Conservation (phyloP, 2,797 vertebrate species). For the Otus scops region DNA sequence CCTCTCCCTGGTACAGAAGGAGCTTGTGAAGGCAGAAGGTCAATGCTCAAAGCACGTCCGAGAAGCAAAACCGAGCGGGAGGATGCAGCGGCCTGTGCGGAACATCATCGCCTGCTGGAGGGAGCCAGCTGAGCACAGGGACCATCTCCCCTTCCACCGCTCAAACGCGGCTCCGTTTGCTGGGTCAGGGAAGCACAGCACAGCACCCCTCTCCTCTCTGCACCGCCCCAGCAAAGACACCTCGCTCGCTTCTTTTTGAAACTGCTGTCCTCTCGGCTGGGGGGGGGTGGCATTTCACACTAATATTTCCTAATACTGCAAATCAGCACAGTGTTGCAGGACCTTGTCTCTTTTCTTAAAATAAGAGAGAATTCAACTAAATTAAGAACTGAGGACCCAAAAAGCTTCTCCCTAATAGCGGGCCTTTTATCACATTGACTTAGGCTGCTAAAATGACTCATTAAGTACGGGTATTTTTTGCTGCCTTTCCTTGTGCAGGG, state of each 20-base stretch:
- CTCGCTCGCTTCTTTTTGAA: neutral
- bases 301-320: neutral
- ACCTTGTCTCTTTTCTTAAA: constrained; percentile 49
- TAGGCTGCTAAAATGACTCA: constrained; percentile 29
- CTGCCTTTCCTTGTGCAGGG: neutral
- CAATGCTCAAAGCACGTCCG: neutral
- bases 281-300: neutral
- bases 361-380: constrained; percentile 69
- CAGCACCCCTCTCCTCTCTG: neutral
- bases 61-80: neutral
- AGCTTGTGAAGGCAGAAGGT: neutral
- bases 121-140: neutral
- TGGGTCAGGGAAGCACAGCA: neutral
- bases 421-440: constrained; percentile 56
- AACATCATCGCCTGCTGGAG: neutral
- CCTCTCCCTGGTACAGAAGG: neutral
- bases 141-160: rapidly evolving
- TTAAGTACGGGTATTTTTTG: neutral
- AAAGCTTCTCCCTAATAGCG: constrained; percentile 38
- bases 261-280: neutral
- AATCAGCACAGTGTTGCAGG: neutral
- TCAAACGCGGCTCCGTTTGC: neutral
- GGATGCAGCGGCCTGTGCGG: neutral
- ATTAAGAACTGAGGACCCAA: constrained; percentile 66
- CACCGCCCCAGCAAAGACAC: neutral